Evolutionary conservation across 2,888 invertebrate genomes (phyloP).

Genomic region (Patella pellucida): DNA sequence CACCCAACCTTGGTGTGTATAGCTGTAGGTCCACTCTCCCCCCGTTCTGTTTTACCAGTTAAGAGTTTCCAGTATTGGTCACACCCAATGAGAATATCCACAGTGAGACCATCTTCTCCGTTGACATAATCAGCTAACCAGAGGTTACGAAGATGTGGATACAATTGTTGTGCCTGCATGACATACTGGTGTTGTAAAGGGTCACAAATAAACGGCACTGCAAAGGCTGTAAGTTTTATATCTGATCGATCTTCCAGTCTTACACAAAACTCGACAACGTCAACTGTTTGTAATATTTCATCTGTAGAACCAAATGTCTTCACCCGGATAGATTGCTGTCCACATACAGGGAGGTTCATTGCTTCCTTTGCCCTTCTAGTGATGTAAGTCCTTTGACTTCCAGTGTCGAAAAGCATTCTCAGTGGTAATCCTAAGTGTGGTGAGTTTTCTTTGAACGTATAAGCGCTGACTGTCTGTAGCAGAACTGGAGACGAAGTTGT

Average conservation of each 20-base stretch:
- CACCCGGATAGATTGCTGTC: not conserved
- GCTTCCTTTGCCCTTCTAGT: not conserved
- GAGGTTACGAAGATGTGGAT: not conserved
- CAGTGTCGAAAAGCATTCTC: not conserved
- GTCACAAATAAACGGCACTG: not conserved
- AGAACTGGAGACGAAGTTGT: too few species aligned
- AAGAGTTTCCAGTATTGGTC: not conserved
- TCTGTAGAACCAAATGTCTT: not conserved
- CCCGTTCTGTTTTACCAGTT: not conserved
- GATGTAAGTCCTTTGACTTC: not conserved
- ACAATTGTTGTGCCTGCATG: not conserved
- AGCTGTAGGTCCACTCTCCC: not conserved
- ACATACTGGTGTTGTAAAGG: not conserved
- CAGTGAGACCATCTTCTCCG: not conserved
- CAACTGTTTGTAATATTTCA: not conserved
- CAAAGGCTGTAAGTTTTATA: not conserved
- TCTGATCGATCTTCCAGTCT: not conserved
- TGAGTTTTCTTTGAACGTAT: too few species aligned
- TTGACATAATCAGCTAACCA: not conserved
- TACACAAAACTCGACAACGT: not conserved
- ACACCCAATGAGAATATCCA: not conserved
- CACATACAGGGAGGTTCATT: not conserved
- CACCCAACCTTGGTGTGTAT: slow-evolving; percentile 3
- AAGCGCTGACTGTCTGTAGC: too few species aligned
- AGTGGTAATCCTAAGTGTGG: too few species aligned